These are phyloP conservation scores for Symphodus melops DNA, from an alignment of 2,113 vertebrate genomes.

Conservation along the genomic window DNA sequence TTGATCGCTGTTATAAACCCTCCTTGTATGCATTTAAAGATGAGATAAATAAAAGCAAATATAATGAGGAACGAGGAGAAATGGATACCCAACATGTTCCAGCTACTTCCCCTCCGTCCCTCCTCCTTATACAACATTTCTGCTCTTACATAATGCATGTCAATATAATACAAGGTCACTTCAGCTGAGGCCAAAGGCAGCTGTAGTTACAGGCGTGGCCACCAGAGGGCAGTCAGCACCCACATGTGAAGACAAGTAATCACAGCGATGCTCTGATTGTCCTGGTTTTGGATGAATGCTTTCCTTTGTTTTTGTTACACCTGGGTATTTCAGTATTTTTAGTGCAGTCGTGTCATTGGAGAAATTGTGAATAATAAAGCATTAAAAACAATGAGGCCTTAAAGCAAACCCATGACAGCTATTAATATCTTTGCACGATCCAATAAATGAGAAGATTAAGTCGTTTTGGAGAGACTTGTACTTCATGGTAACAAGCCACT, in stretches of 20 bases:
- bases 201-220: slow-evolving; percentile 22
- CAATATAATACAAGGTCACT: slow-evolving; percentile 61
- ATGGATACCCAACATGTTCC: neutral
- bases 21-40: neutral
- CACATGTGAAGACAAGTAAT: neutral
- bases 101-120: neutral
- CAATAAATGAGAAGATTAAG: slow-evolving; percentile 24
- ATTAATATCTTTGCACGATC: neutral
- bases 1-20: neutral
- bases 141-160: slow-evolving; percentile 48
- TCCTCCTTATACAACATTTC: slow-evolving; percentile 18
- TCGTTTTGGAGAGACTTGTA: slow-evolving; percentile 2
- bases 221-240: slow-evolving; percentile 63
- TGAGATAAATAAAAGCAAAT: too few species aligned
- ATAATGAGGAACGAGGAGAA: neutral
- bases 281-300: slow-evolving; percentile 8
- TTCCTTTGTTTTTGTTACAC: neutral
- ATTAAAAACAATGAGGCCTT: neutral
- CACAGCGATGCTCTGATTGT: neutral
- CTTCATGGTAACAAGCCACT: slow-evolving; percentile 18
- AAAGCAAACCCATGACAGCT: neutral
- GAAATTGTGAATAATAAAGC: too few species aligned
- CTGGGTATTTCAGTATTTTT: neutral
- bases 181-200: slow-evolving; percentile 22
- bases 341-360: too few species aligned